Evolutionary conservation across 2,797 vertebrate species (phyloP).

Genomic region (Karalla daura): DNA sequence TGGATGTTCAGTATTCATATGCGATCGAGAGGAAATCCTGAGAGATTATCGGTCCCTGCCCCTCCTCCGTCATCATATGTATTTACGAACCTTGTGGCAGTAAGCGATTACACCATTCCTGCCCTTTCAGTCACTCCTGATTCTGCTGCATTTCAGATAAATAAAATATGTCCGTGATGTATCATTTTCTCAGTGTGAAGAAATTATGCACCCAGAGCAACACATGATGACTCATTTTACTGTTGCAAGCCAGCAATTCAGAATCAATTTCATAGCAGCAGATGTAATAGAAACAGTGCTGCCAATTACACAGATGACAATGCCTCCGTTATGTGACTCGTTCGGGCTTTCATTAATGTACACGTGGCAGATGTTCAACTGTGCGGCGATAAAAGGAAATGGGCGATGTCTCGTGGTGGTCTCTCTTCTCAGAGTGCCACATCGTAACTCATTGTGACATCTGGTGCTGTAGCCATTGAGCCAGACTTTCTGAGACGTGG

Average conservation of each 20-base stretch:
- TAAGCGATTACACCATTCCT: background rate
- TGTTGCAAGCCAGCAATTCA: constrained; percentile 43
- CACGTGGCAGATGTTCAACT: constrained; percentile 68
- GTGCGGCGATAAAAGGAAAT: constrained; percentile 58
- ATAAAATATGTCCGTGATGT: constrained; percentile 19
- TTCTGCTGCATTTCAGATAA: constrained; percentile 16
- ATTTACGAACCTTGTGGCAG: constrained; percentile 1
- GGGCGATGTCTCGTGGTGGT: constrained; percentile 48
- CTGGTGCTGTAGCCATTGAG: constrained; percentile 31
- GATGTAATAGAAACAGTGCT: constrained; percentile 37
- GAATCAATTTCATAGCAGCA: constrained; percentile 42
- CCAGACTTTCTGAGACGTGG: constrained; percentile 51
- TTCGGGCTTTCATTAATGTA: constrained; percentile 57
- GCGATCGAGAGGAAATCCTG: background rate
- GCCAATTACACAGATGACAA: constrained; percentile 56
- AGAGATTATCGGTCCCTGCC: background rate
- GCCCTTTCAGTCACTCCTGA: background rate
- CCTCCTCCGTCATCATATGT: background rate
- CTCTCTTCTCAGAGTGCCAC: constrained; percentile 42
- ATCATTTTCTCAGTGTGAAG: constrained; percentile 19
- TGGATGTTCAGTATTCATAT: background rate
- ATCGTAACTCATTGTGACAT: constrained; percentile 59
- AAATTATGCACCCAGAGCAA: constrained; percentile 21
- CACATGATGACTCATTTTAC: constrained; percentile 46
- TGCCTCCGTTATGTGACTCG: constrained; percentile 41